Percentiles rank a stretch among this genome's conserved stretches.
Evolutionary conservation across 2,888 invertebrate genomes (phyloP).

Genomic region (Stictocephala bisonia): DNA sequence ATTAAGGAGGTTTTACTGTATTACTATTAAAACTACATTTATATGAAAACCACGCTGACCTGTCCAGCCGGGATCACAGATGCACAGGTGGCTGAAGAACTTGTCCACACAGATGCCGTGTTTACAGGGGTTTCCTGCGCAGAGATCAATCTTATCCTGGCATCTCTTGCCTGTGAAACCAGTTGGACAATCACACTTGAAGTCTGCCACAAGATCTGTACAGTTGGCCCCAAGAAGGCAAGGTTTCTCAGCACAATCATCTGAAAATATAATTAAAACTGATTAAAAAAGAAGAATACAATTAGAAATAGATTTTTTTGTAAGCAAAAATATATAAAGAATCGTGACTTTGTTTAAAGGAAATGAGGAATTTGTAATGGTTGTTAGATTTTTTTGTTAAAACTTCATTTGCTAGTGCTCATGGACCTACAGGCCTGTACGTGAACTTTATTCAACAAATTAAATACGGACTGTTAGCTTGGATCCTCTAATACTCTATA

Average conservation of each 20-base stretch:
- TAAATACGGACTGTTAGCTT: too few relatives aligned
- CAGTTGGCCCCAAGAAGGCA: slow-evolving; percentile 92
- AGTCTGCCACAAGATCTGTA: slow-evolving; percentile 94
- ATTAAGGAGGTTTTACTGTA: too few relatives aligned
- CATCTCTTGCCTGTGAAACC: slow-evolving; percentile 97
- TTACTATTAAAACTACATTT: neutral
- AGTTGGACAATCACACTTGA: slow-evolving; percentile 90
- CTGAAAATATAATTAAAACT: slow-evolving; percentile 63
- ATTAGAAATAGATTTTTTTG: too few relatives aligned
- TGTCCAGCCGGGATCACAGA: slow-evolving; percentile 94
- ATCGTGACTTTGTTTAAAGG: too few relatives aligned
- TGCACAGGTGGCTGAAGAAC: slow-evolving; percentile 85
- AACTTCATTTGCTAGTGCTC: too few relatives aligned
- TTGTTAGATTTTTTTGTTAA: too few relatives aligned
- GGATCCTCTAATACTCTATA: too few relatives aligned
- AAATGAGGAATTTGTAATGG: too few relatives aligned
- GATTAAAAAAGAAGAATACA: too few relatives aligned
- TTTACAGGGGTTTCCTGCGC: slow-evolving; percentile 88
- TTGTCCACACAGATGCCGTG: slow-evolving; percentile 95
- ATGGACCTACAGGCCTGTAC: too few relatives aligned
- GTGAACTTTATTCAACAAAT: too few relatives aligned
- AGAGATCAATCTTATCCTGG: slow-evolving; percentile 94
- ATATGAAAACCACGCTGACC: slow-evolving; percentile 68
- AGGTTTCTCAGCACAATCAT: slow-evolving; percentile 94
- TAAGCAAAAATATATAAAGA: too few relatives aligned